Conservation (phyloP, 2,113 vertebrate genomes). For the Antidorcas marsupialis region DNA sequence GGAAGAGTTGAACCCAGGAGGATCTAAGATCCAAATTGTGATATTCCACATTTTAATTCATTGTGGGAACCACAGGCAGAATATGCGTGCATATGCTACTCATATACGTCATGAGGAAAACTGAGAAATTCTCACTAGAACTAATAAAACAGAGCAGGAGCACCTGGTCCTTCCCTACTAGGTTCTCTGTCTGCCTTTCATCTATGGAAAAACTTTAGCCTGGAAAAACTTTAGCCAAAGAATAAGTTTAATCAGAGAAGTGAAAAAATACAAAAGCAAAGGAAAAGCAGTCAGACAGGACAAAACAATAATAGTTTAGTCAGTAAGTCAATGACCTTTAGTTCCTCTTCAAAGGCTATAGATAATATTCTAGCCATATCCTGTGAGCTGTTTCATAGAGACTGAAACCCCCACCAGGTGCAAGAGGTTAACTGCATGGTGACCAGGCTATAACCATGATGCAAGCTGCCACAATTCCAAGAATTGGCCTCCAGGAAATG, state of each 20-base stretch:
- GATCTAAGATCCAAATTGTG: neutral
- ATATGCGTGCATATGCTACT: neutral
- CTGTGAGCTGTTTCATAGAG: neutral
- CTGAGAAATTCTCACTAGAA: neutral
- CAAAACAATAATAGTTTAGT: neutral
- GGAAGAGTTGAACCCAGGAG: rapidly evolving
- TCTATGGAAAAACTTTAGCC: neutral
- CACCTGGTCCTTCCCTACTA: neutral
- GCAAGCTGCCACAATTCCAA: neutral
- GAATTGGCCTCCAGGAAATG: neutral
- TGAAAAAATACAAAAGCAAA: neutral
- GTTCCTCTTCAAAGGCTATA: neutral
- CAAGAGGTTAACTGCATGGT: neutral
- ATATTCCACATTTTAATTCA: neutral
- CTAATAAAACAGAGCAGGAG: neutral
- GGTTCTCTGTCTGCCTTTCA: neutral
- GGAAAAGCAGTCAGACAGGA: neutral
- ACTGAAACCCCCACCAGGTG: neutral
- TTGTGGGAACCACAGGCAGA: neutral
- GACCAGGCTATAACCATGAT: neutral
- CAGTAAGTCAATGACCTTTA: neutral
- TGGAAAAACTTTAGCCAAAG: neutral
- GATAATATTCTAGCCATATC: neutral
- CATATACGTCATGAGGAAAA: neutral
- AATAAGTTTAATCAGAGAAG: neutral